Conservation (phyloP, 2,797 vertebrate genomes). For the Centropyge bicolor region DNA sequence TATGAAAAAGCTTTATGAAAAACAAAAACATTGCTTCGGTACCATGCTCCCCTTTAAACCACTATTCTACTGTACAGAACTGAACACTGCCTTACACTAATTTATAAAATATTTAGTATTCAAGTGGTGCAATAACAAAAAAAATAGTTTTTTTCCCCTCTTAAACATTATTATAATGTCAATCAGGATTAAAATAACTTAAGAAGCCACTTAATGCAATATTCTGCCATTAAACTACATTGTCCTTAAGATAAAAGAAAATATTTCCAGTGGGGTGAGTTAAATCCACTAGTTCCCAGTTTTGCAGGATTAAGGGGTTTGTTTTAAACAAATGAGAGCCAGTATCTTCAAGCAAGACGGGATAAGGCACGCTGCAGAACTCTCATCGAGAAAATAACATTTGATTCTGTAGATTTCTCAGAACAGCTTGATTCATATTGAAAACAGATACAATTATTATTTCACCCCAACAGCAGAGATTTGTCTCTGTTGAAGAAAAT, state of each 20-base stretch:
- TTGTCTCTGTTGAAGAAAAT: slow-evolving; percentile 4
- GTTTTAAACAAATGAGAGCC: slow-evolving; percentile 14
- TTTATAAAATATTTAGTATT: neutral
- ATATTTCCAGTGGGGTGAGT: neutral
- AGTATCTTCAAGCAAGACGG: neutral
- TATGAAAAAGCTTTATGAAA: slow-evolving; percentile 4
- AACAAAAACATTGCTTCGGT: neutral
- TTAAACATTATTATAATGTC: neutral
- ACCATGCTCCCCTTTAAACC: neutral
- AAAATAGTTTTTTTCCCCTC: neutral
- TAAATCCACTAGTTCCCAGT: neutral
- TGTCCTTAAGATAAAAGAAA: neutral
- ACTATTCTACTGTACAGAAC: too few species aligned
- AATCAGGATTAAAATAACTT: neutral
- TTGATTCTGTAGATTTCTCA: neutral
- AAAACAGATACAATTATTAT: slow-evolving; percentile 10
- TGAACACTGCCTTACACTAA: neutral
- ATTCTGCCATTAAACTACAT: neutral
- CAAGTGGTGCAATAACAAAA: neutral
- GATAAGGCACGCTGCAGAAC: neutral
- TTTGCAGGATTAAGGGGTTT: neutral
- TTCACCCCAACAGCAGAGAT: neutral
- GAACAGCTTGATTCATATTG: slow-evolving; percentile 13
- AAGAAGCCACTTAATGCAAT: neutral
- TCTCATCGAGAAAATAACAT: neutral